Evolutionary conservation across 1,140 invertebrate genomes (phyloP).

Genomic region (Armadillidium nasatum): DNA sequence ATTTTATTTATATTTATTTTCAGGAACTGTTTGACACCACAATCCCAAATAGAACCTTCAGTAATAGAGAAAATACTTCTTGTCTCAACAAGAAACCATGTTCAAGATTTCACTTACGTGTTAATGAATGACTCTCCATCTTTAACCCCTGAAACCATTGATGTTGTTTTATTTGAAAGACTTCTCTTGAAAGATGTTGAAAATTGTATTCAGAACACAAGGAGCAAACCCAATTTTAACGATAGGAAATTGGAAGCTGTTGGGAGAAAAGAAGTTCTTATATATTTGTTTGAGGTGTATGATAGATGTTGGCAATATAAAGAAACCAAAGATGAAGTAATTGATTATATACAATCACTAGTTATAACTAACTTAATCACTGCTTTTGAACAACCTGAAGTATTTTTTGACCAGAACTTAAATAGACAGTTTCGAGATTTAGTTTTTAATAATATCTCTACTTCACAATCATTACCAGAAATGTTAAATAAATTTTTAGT

Average conservation of each 20-base stretch:
- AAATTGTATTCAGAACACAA: not conserved
- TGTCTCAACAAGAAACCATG: not conserved
- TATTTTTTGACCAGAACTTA: not conserved
- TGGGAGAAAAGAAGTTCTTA: not conserved
- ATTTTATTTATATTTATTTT: not conserved
- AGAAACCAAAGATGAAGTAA: not conserved
- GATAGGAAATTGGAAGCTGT: not conserved
- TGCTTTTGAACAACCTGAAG: not conserved
- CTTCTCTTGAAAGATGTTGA: not conserved
- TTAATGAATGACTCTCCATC: not conserved
- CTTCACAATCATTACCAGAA: not conserved
- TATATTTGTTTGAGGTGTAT: not conserved
- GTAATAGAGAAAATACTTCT: not conserved
- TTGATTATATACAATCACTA: not conserved
- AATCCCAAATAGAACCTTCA: not conserved
- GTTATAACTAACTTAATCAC: not conserved
- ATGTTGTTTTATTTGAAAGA: constrained; percentile 6
- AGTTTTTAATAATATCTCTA: not conserved
- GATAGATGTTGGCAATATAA: not conserved
- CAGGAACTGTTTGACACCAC: not conserved
- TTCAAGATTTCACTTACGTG: not conserved
- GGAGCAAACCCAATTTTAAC: not conserved
- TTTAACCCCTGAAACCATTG: not conserved
- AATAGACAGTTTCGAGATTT: not conserved
- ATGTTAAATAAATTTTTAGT: not conserved